Percentiles rank a stretch among this genome's conserved stretches.
phyloP scores from a whole-genome alignment of 2,797 vertebrate genomes.

The Sebastolobus alascanus region DNA sequence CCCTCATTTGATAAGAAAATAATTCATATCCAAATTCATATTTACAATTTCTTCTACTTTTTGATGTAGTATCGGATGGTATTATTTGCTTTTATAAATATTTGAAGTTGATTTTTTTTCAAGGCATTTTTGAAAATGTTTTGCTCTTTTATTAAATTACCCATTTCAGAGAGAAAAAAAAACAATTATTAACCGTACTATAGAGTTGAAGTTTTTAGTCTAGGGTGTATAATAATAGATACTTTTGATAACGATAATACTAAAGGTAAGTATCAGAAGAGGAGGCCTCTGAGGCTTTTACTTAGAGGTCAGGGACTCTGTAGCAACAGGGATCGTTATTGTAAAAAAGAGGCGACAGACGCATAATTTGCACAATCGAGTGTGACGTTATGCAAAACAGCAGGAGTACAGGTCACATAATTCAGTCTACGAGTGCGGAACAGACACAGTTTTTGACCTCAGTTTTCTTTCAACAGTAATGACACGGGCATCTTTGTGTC shows the following conservation, averaged over 20 bases:
- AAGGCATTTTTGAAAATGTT: background rate
- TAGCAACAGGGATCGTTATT: background rate
- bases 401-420: slow-evolving; percentile 30
- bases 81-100: background rate
- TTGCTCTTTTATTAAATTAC: background rate
- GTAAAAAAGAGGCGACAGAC: slow-evolving; percentile 5
- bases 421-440: slow-evolving; percentile 29
- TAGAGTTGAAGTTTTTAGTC: background rate
- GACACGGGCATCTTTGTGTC: slow-evolving; percentile 97
- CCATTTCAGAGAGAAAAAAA: background rate
- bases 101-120: background rate
- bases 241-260: background rate
- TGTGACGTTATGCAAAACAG: slow-evolving; percentile 55
- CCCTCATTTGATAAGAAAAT: background rate
- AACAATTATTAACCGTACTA: too few species aligned
- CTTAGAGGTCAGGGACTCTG: slow-evolving; percentile 14
- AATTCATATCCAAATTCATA: background rate
- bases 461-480: slow-evolving; percentile 84
- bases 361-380: slow-evolving; percentile 44
- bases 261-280: background rate
- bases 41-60: background rate
- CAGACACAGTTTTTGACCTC: slow-evolving; percentile 61
- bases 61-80: background rate
- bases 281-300: background rate
- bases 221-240: background rate